Conservation (phyloP, 53 echinoderm and acorn worm genomes). For the Zoroaster sp. region DNA sequence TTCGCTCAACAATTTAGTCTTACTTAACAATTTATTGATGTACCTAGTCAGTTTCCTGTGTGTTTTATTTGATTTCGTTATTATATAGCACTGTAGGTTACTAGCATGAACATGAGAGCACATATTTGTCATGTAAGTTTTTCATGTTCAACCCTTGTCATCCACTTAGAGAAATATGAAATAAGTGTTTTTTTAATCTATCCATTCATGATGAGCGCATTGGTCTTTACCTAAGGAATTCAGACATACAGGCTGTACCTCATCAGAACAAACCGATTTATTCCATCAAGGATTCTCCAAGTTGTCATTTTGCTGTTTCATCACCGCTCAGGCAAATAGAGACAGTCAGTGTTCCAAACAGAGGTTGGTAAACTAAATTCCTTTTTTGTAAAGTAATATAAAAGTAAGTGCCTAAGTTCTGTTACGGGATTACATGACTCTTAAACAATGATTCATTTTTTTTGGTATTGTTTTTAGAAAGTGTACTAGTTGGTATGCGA, state of each 20-base stretch:
- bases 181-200: not conserved
- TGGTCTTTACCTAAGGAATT: not conserved
- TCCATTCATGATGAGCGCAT: not conserved
- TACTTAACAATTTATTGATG: no score
- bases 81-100: no score
- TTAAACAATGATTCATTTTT: not conserved
- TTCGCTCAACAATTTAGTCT: no score
- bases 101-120: no score
- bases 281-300: conserved; percentile 5
- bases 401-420: no score
- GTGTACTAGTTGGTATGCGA: conserved; percentile 12
- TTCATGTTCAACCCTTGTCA: not conserved
- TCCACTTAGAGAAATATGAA: not conserved
- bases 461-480: not conserved
- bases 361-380: conserved; percentile 1
- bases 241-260: conserved; percentile 18
- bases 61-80: no score
- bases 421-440: no score
- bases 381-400: no score
- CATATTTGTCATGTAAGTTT: no score
- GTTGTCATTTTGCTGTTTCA: not conserved
- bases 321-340: conserved; percentile 20
- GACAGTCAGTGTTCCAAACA: conserved; percentile 25
- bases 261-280: conserved; percentile 27
- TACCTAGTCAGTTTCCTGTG: no score